These are phyloP conservation scores for Macrosoma leucophasiata DNA, from an alignment of 2,888 invertebrate genomes.

Conservation along the genomic window DNA sequence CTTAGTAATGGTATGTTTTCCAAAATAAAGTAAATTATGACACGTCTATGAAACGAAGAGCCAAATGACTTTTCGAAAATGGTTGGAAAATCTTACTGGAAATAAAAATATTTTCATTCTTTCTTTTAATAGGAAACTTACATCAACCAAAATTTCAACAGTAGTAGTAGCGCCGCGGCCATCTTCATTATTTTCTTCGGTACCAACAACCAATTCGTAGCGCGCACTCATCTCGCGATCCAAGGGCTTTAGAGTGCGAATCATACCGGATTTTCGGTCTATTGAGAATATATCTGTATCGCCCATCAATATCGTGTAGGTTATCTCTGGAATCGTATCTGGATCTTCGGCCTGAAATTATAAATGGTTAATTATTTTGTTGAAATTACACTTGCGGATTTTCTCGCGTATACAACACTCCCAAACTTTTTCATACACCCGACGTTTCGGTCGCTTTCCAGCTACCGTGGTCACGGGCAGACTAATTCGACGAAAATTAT, in stretches of 20 bases:
- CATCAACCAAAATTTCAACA: slow-evolving; percentile 83
- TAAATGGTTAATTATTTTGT: neutral
- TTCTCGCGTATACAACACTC: neutral
- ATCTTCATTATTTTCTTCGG: slow-evolving; percentile 85
- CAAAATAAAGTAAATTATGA: no score
- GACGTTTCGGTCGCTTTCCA: no score
- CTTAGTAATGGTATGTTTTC: no score
- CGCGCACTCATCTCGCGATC: slow-evolving; percentile 86
- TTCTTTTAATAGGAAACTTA: slow-evolving; percentile 34
- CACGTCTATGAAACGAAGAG: no score
- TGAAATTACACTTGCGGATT: neutral
- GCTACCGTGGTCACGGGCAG: no score
- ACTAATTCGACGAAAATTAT: no score
- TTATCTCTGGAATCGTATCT: slow-evolving; percentile 86
- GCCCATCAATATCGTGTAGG: slow-evolving; percentile 88
- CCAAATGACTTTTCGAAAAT: no score
- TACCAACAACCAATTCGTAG: slow-evolving; percentile 86
- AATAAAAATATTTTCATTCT: no score
- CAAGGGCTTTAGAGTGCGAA: slow-evolving; percentile 83
- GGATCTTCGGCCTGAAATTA: slow-evolving; percentile 84
- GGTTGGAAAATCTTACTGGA: no score
- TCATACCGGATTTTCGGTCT: slow-evolving; percentile 85
- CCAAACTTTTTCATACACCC: no score
- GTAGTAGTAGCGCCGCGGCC: slow-evolving; percentile 83
- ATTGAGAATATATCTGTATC: slow-evolving; percentile 88